Evolutionary conservation across 2,888 invertebrate species (phyloP), one percentile per base, ranked within the genome.

Genomic region (Chalcis sispes): DNA sequence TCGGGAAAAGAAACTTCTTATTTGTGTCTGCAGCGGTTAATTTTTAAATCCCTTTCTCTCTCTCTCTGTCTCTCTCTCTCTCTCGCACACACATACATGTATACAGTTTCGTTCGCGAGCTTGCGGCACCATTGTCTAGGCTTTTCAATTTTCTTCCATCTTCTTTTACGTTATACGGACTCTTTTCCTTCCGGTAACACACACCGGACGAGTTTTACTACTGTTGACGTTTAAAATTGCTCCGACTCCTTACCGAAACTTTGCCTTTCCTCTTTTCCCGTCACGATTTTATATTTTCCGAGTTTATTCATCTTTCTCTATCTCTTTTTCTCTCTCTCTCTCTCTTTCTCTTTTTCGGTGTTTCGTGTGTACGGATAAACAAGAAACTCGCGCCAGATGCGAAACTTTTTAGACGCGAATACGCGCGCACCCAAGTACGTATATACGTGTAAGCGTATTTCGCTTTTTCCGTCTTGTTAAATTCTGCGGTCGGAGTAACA

Each of bases 171-270:
- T n/a, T n/a, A n/a, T n/a, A n/a, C n/a, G n/a, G n/a, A n/a, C n/a
- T 50, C 18, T 0, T 50, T 20, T 7, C 7, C 48, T 50, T 50
- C 7, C 36, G 36, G 10, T 36, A 36, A 46, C 62, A 46, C 25
- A 20, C n/a, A 29, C 18, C 20, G 46, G n/a, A 18, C 10, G 32
- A 1, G 40, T 48, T 48, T 61, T 42, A 48, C 56, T 64, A 40
- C 56, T 23, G 59, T 61, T 66, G 66, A 66, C 66, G 50, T 73
- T 73, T 73, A 59, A 52, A 66, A 73, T 73, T 73, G 59, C 59
- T 65, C 27, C 23, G 23, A 48, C 48, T 50, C 48, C 25, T 72
- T 27, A 42, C 40, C 40, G 27, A 61, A 48, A 65, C 32, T 65
- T 52, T 61, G 15, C 15, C 8, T 50, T 15, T n/a, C n/a, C n/a